These are phyloP conservation scores for Phalangium opilio DNA, from an alignment of 2,888 invertebrate genomes.

Conservation along the genomic window DNA sequence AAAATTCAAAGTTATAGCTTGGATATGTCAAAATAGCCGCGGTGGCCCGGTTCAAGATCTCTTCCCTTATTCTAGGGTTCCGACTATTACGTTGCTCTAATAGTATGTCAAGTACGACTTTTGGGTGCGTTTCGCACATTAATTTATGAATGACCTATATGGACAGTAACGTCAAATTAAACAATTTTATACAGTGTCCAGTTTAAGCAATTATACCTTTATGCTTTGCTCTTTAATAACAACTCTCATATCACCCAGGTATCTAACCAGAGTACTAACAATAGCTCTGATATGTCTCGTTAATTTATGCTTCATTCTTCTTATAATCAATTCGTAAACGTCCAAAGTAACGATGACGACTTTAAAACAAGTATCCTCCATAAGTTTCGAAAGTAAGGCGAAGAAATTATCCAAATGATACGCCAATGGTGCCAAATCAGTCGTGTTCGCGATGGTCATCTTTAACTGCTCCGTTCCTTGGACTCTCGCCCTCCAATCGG, in stretches of 20 bases:
- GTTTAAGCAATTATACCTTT: constrained; percentile 25
- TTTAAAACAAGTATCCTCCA: constrained; percentile 46
- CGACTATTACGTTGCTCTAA: constrained; percentile 35
- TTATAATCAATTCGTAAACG: constrained; percentile 33
- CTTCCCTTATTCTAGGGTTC: constrained; percentile 48
- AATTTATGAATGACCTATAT: constrained; percentile 29
- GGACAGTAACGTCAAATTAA: too few species aligned
- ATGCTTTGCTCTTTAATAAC: constrained; percentile 37
- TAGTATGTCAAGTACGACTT: constrained; percentile 39
- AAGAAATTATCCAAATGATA: constrained; percentile 47
- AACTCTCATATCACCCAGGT: constrained; percentile 37
- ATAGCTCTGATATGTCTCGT: constrained; percentile 36
- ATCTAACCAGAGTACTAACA: constrained; percentile 32
- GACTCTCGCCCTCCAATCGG: constrained; percentile 42
- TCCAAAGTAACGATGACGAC: constrained; percentile 36
- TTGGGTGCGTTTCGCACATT: constrained; percentile 39
- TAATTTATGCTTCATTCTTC: constrained; percentile 30
- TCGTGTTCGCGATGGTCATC: constrained; percentile 31
- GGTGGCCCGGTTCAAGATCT: constrained; percentile 57
- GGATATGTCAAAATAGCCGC: constrained; percentile 62
- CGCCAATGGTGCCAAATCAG: constrained; percentile 33
- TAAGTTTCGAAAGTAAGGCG: constrained; percentile 40
- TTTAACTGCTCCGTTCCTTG: constrained; percentile 44
- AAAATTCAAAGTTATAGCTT: constrained; percentile 51
- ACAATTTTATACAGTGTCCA: too few species aligned